phyloP scores from a whole-genome alignment of 2,888 invertebrate genomes.

The Griposia aprilina region DNA sequence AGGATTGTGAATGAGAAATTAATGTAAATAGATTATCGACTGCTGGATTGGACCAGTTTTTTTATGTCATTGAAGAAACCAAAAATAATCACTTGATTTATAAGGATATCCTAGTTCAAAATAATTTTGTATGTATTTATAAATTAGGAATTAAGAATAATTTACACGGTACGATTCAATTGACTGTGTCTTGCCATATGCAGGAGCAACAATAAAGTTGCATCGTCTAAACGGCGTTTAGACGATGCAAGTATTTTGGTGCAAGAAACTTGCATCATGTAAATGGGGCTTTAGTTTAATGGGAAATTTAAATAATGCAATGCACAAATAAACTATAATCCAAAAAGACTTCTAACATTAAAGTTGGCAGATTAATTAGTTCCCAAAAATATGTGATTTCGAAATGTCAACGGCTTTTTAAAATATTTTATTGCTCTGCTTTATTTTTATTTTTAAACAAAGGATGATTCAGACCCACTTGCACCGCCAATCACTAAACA shows the following conservation, averaged over 20 bases:
- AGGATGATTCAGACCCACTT: slow-evolving; percentile 20
- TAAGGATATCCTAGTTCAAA: slow-evolving; percentile 2
- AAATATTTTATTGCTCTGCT: slow-evolving; percentile 27
- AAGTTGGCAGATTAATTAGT: slow-evolving; percentile 27
- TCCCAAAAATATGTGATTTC: slow-evolving; percentile 1
- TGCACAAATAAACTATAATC: slow-evolving; percentile 1
- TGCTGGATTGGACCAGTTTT: neutral
- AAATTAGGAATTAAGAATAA: neutral
- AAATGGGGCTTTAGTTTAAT: neutral
- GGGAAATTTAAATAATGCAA: neutral
- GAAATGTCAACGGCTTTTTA: slow-evolving; percentile 49
- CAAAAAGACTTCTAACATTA: slow-evolving; percentile 1
- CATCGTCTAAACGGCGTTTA: no score
- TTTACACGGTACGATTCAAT: neutral
- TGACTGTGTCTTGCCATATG: neutral
- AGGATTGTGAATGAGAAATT: slow-evolving; percentile 17
- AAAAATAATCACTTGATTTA: neutral
- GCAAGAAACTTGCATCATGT: neutral
- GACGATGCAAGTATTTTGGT: no score
- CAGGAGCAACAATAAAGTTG: neutral
- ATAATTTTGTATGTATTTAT: neutral
- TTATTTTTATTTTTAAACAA: slow-evolving; percentile 42
- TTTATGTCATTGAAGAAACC: neutral
- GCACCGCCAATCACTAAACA: no score
- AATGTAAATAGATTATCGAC: neutral